Base-by-base conservation (phyloP, 1,140 invertebrate species). In the Pseudomyrmex sp. region DNA sequence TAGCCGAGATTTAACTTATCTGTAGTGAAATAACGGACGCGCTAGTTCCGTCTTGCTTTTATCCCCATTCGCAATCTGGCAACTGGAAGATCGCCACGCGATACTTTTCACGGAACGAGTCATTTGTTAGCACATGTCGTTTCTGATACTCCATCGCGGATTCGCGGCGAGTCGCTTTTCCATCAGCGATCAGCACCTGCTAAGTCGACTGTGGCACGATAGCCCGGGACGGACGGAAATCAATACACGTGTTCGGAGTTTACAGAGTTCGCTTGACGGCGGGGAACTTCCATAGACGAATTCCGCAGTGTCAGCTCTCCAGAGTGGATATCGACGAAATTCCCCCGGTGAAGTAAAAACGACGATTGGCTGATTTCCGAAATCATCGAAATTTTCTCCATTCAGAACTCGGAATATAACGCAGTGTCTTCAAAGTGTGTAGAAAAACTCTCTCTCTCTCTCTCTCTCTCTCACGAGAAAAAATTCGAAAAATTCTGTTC, bases 231-330 rank as follows among this genome's bases (percentile, higher is more conserved):
- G 52, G 35, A 56, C 23, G 52, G 65, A 76, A 83, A 87, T 87
- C 79, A 75, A 87, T 86, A 83, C 48, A 65, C n/a, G 56, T 63
- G 59, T 75, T 85, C 65, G 18, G 59, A 86, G 61, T 72, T 79
- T 54, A 69, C 75, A 48, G 35, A 77, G 74, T 62, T 44, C 18
- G 18, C 58, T 23, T 35, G 35, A 35, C 35, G 4, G 35, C 35
- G 35, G 35, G 50, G 50, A 77, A 50, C 58, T 79, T 80, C 76
- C 54, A 59, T 58, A 70, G 15, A 26, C 35, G 52, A 68, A 80
- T 80, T 80, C 66, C 46, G 65, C 44, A 48, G 15, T 44, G 15
- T 70, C 65, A 77, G 35, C 18, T 56, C 58, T 70, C 44, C 35
- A 35, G 15, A 44, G 13, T 68, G 50, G 18, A 54, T 63, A 54